A percentile compares a stretch with the other conserved stretches of the same genome.
These are phyloP conservation scores for Heloderma charlesbogerti DNA, from an alignment of 2,113 vertebrate genomes.

Conservation along the genomic window DNA sequence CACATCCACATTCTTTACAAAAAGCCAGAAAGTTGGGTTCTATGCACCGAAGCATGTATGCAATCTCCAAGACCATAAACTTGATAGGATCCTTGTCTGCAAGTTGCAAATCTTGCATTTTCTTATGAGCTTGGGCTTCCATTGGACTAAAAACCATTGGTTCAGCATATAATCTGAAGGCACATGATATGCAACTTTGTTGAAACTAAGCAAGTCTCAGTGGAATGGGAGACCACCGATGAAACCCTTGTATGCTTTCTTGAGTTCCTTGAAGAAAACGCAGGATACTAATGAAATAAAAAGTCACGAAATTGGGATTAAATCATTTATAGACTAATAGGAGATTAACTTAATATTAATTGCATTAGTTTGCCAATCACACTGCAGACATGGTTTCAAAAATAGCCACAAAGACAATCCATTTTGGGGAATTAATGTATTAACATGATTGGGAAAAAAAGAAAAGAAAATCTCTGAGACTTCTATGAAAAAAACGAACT, in stretches of 20 bases:
- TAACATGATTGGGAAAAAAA: constrained; percentile 25
- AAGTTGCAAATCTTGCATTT: background rate
- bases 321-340: background rate
- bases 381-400: constrained; percentile 14
- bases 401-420: background rate
- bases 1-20: background rate
- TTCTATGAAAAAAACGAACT: constrained; percentile 12
- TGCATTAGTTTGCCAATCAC: background rate
- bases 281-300: background rate
- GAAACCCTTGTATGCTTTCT: background rate
- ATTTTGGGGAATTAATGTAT: constrained; percentile 13
- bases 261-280: background rate
- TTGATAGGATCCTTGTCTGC: background rate
- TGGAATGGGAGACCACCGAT: background rate
- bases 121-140: background rate
- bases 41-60: background rate
- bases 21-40: background rate
- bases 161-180: background rate
- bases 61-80: background rate
- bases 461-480: background rate
- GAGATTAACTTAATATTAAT: background rate
- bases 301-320: background rate
- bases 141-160: background rate
- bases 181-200: background rate
- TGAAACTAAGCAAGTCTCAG: background rate